A percentile compares a stretch with the other conserved stretches of the same genome.
These are phyloP conservation scores for Meloidogyne chitwoodi DNA, from an alignment of 1,140 invertebrate genomes.

Conservation along the genomic window DNA sequence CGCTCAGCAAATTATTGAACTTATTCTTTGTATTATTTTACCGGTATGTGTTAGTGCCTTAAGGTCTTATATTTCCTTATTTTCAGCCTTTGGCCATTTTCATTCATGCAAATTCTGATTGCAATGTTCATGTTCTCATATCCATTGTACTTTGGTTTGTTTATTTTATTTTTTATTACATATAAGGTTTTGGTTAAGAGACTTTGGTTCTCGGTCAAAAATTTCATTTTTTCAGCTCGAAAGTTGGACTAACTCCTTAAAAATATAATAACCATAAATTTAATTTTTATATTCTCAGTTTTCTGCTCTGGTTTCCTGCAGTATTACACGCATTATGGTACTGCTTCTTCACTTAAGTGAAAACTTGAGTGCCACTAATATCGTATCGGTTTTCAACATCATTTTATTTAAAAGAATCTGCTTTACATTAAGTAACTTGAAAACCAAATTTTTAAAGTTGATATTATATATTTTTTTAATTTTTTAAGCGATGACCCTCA, in stretches of 20 bases:
- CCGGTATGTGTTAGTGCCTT: background rate
- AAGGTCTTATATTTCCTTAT: background rate
- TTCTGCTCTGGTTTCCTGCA: conserved; percentile 24
- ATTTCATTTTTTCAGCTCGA: too few relatives aligned
- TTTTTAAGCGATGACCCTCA: background rate
- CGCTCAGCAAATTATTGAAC: conserved; percentile 25
- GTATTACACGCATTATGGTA: conserved; percentile 29
- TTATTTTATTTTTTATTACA: background rate
- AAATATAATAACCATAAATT: background rate
- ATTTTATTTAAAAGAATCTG: background rate
- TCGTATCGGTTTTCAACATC: background rate
- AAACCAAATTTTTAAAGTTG: background rate
- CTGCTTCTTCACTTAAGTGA: conserved; percentile 22
- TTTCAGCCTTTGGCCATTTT: conserved; percentile 34
- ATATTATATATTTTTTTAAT: background rate
- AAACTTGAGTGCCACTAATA: background rate
- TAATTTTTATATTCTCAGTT: background rate
- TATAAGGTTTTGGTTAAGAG: too few relatives aligned
- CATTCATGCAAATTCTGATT: conserved; percentile 25
- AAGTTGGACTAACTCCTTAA: too few relatives aligned
- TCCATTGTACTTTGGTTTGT: conserved; percentile 19
- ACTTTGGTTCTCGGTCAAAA: too few relatives aligned
- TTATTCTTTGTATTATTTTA: conserved; percentile 23
- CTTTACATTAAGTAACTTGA: too few relatives aligned
- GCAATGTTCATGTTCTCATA: conserved; percentile 26